Evolutionary conservation across 2,797 vertebrate species (phyloP).

Genomic region (Salmo trutta): DNA sequence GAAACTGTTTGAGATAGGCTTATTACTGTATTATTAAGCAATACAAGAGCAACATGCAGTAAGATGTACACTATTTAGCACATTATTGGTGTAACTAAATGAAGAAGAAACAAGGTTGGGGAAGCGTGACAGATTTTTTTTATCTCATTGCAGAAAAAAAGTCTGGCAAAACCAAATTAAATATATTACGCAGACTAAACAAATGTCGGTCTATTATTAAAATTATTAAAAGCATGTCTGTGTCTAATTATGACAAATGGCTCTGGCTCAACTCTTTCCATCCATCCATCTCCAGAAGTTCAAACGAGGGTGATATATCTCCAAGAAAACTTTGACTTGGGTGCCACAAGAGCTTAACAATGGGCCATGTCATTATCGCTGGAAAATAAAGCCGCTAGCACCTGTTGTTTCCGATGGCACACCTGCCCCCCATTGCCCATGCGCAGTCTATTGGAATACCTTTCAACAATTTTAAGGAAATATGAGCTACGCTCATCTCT

Average conservation of each 20-base stretch:
- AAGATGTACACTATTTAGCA: too few species aligned
- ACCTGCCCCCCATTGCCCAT: constrained; percentile 87
- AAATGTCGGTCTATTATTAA: not conserved
- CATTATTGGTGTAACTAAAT: too few species aligned
- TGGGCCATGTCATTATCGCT: constrained; percentile 61
- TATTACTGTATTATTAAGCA: too few species aligned
- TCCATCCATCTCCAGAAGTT: constrained; percentile 28
- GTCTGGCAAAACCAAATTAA: not conserved
- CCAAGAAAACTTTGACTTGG: constrained; percentile 47
- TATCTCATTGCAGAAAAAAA: too few species aligned
- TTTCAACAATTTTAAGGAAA: constrained; percentile 48
- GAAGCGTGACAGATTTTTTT: too few species aligned
- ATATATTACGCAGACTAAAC: constrained; percentile 3
- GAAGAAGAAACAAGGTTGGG: too few species aligned
- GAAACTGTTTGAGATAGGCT: too few species aligned
- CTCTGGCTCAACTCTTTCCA: constrained; percentile 32
- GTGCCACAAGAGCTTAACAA: constrained; percentile 62
- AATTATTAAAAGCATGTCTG: constrained; percentile 23
- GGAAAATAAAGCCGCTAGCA: constrained; percentile 79
- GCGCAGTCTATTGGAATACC: constrained; percentile 65
- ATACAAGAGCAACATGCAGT: too few species aligned
- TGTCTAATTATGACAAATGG: constrained; percentile 36
- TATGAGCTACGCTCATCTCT: constrained; percentile 13
- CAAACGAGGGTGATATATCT: constrained; percentile 50
- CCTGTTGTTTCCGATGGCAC: constrained; percentile 87